Evolutionary conservation across 2,888 invertebrate species (phyloP), one percentile per base, ranked within the genome.

Genomic region (Acanthacorydalis orientalis): DNA sequence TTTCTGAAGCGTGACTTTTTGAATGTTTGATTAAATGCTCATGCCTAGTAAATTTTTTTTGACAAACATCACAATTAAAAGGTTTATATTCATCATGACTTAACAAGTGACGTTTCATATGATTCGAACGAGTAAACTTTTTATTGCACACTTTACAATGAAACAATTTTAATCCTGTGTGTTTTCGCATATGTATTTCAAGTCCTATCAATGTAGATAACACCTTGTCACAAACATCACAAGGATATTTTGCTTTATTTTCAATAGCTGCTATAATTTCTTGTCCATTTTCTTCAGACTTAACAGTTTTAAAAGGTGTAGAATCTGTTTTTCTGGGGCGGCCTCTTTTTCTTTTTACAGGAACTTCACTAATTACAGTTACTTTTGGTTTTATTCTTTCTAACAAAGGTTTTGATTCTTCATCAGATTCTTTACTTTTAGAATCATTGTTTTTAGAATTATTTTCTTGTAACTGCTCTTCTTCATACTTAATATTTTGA

Each of bases 61-160:
- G 56, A 53, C 71, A 71, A 38, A 60, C 55, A 8, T 57, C 60
- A 51, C 71, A 71, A 32, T 58, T 54, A 52, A 59, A 67, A 23
- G 64, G 64, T 51, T 67, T 65, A 11, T 57, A 54, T 41, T 58
- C 56, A 3, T 62, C 62, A 56, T 74, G 73, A 1, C 68, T 64
- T 3, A 61, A 56, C 58, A 69, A 58, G 54, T 74, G 74, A 1
- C 72, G 60, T 48, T 63, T 63, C 43, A 73, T 53, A 54, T 72
- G 69, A 51, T 68, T 67, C 1, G 63, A 59, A 0, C 71, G 60
- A 2, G 64, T 59, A 54, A 72, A 74, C n/a, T 61, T 59, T 51
- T 69, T 68, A 11, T 60, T 58, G 52, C 74, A 74, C 4, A 64
- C 9, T 23, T 23, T 23, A 23, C 23, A 23, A 23, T 23, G 23